Percentiles rank a stretch among this genome's conserved stretches.
These are phyloP conservation scores for Meloidogyne exigua DNA, from an alignment of 1,140 invertebrate species.

Conservation along the genomic window DNA sequence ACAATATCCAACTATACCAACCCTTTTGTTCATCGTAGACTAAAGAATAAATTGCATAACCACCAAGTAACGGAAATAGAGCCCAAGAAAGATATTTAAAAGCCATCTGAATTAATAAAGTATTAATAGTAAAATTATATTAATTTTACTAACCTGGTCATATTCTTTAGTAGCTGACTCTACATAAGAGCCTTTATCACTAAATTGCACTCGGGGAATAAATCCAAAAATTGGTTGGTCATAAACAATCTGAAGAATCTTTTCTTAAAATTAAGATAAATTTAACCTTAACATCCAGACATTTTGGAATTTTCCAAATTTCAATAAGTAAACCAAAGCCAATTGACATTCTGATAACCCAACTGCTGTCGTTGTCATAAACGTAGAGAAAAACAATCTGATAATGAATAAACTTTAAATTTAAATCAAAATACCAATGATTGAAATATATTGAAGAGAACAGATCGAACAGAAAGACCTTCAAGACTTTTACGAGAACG, in stretches of 20 bases:
- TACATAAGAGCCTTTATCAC: conserved; percentile 93
- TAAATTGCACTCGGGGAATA: conserved; percentile 77
- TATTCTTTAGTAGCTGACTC: conserved; percentile 90
- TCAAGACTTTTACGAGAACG: conserved; percentile 92
- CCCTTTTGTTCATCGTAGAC: conserved; percentile 95
- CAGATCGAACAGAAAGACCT: conserved; percentile 91
- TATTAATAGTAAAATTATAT: conserved; percentile 12
- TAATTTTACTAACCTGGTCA: conserved; percentile 71
- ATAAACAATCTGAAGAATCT: conserved; percentile 71
- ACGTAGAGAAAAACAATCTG: conserved; percentile 84
- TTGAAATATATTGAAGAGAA: conserved; percentile 99
- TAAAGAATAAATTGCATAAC: conserved; percentile 93
- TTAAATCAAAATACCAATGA: conserved; percentile 69
- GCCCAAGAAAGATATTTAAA: conserved; percentile 93
- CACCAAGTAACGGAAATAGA: conserved; percentile 84
- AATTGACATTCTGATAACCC: conserved; percentile 81
- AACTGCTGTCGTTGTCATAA: conserved; percentile 96
- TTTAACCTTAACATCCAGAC: conserved; percentile 51
- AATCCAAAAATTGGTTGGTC: conserved; percentile 76
- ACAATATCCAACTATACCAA: conserved; percentile 84
- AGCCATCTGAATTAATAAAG: conserved; percentile 71
- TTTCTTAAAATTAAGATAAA: conserved; percentile 17
- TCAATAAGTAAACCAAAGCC: conserved; percentile 89
- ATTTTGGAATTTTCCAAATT: conserved; percentile 97
- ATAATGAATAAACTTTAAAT: neutral